A percentile compares a stretch with the other conserved stretches of the same genome.
Conservation (phyloP, 2,113 vertebrate genomes). For the Maccullochella peelii region DNA sequence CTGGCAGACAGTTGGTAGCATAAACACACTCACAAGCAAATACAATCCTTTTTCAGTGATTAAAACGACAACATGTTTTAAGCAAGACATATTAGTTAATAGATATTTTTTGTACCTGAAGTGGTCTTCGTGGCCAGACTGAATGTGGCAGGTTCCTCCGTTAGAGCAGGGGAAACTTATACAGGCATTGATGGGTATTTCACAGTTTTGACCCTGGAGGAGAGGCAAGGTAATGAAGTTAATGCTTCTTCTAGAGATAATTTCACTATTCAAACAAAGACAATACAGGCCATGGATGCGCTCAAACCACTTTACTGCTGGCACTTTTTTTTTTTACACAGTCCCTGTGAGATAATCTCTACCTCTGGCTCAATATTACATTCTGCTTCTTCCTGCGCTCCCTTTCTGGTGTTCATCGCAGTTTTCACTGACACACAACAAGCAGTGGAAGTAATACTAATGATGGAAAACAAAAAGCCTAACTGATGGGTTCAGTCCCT, state of each 20-base stretch:
- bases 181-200: conserved; percentile 91
- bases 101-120: conserved; percentile 88
- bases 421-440: not conserved
- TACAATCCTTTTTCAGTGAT: not conserved
- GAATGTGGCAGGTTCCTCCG: conserved; percentile 94
- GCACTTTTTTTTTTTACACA: not conserved
- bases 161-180: conserved; percentile 93
- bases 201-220: conserved; percentile 92
- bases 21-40: not conserved
- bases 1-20: not conserved
- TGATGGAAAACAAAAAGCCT: conserved; percentile 16
- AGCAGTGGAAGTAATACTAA: not conserved
- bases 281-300: fast-evolving
- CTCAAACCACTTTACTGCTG: not conserved
- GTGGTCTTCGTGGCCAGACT: conserved; percentile 87
- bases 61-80: not conserved
- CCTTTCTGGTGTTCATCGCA: not conserved
- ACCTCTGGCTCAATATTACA: not conserved
- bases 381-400: not conserved
- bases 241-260: conserved; percentile 11
- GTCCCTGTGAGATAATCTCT: not conserved
- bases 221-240: conserved; percentile 18
- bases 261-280: conserved; percentile 25
- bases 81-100: not conserved
- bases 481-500: not conserved